Evolutionary conservation across 2,113 vertebrate species (phyloP).

Genomic region (Festucalex cinctus): DNA sequence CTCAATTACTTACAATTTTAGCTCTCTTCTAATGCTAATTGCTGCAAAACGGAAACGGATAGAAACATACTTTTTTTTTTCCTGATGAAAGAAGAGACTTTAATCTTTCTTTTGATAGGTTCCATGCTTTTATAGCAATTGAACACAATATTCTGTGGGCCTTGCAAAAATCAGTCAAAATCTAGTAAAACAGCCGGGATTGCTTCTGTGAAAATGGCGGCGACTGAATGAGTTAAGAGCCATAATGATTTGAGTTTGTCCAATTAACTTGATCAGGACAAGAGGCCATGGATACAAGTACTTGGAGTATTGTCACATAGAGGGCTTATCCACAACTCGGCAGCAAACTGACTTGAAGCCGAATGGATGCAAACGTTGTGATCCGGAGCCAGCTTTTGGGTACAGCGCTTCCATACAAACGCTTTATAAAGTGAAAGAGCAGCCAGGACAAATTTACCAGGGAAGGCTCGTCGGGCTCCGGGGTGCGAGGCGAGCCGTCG

Average conservation of each 20-base stretch:
- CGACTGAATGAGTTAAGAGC: no score
- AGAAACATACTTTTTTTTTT: no score
- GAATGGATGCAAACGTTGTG: background rate
- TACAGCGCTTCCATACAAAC: background rate
- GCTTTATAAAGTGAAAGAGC: slow-evolving; percentile 2
- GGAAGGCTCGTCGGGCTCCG: slow-evolving; percentile 96
- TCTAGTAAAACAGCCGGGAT: no score
- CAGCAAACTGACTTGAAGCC: background rate
- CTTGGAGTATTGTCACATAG: background rate
- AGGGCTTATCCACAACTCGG: background rate
- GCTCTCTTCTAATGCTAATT: no score
- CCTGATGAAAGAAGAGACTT: no score
- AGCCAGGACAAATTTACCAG: slow-evolving; percentile 79
- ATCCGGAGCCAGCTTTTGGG: background rate
- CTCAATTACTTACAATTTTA: no score
- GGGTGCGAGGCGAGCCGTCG: slow-evolving; percentile 85
- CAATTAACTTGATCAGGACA: slow-evolving; percentile 20
- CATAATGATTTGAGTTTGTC: slow-evolving; percentile 28
- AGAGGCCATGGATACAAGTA: background rate
- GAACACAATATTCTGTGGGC: no score
- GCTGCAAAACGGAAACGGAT: no score
- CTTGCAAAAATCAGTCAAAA: no score
- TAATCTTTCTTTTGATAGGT: no score
- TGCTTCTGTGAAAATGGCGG: no score
- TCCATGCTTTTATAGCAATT: no score